These are phyloP conservation scores for Trissoscelio sp. DNA, from an alignment of 2,888 invertebrate genomes.

Conservation along the genomic window DNA sequence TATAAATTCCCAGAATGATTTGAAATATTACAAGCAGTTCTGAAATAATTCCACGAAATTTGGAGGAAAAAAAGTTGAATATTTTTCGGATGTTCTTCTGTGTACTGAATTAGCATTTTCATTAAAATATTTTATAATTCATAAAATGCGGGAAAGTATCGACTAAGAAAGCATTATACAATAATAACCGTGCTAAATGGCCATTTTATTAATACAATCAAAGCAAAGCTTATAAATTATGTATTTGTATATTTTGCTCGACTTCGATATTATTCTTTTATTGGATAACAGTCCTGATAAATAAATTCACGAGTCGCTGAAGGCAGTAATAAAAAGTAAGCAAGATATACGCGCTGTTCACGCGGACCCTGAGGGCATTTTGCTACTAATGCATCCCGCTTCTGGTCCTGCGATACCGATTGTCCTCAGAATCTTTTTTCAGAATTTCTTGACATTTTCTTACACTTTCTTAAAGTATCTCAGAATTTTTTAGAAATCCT, in stretches of 20 bases:
- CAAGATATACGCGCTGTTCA: slow-evolving; percentile 77
- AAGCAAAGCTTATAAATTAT: slow-evolving; percentile 59
- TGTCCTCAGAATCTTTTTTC: too few species aligned
- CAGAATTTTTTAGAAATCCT: too few species aligned
- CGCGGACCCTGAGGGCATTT: slow-evolving; percentile 78
- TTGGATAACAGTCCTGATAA: slow-evolving; percentile 65
- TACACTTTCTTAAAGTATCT: too few species aligned
- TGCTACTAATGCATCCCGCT: slow-evolving; percentile 78
- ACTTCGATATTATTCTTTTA: slow-evolving; percentile 63
- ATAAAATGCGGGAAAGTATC: slow-evolving; percentile 8
- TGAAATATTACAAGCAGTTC: too few species aligned
- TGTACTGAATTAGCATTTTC: neutral
- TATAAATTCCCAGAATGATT: too few species aligned
- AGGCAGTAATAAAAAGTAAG: slow-evolving; percentile 80
- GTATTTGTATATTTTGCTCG: slow-evolving; percentile 62
- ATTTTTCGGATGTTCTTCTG: too few species aligned
- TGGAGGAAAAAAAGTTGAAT: too few species aligned
- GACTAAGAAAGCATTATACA: slow-evolving; percentile 42
- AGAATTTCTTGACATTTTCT: too few species aligned
- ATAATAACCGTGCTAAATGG: slow-evolving; percentile 60
- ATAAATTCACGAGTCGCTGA: slow-evolving; percentile 71
- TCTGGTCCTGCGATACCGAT: slow-evolving; percentile 61
- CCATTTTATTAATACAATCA: slow-evolving; percentile 56
- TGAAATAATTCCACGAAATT: too few species aligned
- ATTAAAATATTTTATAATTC: slow-evolving; percentile 1